Percentiles rank a stretch among this genome's conserved stretches.
These are phyloP conservation scores for Halocynthia roretzi DNA, from an alignment of 23 tunicate species.

Conservation along the genomic window DNA sequence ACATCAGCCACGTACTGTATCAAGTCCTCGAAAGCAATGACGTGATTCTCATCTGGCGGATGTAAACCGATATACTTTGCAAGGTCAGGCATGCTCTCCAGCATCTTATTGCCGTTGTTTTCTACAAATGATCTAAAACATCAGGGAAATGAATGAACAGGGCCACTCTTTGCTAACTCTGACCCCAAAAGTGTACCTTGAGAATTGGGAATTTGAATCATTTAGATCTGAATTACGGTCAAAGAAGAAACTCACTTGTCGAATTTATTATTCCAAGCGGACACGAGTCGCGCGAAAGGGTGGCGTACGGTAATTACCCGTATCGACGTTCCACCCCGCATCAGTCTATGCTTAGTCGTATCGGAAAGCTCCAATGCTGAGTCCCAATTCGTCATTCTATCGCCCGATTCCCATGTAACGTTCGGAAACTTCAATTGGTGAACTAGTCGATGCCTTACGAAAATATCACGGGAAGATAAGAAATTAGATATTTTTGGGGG, in stretches of 20 bases:
- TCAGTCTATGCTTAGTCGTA: slow-evolving; percentile 7
- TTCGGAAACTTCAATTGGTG: slow-evolving; percentile 9
- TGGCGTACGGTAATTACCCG: slow-evolving; percentile 38
- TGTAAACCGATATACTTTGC: slow-evolving; percentile 13
- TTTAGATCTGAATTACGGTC: background rate
- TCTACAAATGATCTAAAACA: slow-evolving; percentile 21
- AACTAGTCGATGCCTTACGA: slow-evolving; percentile 32
- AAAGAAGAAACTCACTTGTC: slow-evolving; percentile 21
- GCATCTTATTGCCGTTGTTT: slow-evolving; percentile 30
- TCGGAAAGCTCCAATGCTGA: slow-evolving; percentile 17
- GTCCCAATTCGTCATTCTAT: slow-evolving; percentile 18
- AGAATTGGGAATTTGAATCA: background rate
- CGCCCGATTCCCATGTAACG: slow-evolving; percentile 7
- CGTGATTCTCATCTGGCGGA: slow-evolving; percentile 37
- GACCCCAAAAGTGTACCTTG: no score
- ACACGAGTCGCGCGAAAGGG: slow-evolving; percentile 39
- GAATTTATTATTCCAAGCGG: slow-evolving; percentile 52
- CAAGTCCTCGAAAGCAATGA: slow-evolving; percentile 38
- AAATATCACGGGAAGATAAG: no score
- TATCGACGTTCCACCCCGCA: background rate
- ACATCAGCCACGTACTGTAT: slow-evolving; percentile 35
- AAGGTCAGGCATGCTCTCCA: slow-evolving; percentile 35
- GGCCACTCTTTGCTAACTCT: no score
- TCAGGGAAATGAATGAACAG: background rate
- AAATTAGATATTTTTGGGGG: no score